A percentile compares a stretch with the other conserved stretches of the same genome.
Conservation (phyloP, 1,140 invertebrate genomes). For the Meteorus sp. region DNA sequence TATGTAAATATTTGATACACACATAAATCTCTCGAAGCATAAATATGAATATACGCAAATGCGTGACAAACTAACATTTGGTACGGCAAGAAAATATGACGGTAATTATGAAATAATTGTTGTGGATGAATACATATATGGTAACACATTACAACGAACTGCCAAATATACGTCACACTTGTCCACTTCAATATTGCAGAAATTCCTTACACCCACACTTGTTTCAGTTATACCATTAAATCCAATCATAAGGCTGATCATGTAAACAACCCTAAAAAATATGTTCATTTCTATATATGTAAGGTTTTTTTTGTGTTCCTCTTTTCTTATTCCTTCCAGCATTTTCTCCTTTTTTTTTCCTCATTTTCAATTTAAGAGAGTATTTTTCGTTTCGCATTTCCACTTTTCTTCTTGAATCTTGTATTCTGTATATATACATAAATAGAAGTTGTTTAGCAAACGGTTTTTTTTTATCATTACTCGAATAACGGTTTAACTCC, state of each 20-base stretch:
- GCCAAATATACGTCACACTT: constrained; percentile 43
- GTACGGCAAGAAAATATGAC: constrained; percentile 52
- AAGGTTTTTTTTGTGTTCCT: constrained; percentile 44
- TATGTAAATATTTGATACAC: constrained; percentile 35
- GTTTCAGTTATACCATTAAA: constrained; percentile 40
- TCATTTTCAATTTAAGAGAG: constrained; percentile 13
- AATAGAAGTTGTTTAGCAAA: constrained; percentile 58
- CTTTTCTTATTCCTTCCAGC: too few species aligned
- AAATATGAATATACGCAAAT: constrained; percentile 37
- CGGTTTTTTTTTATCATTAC: constrained; percentile 41
- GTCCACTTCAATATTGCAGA: constrained; percentile 39
- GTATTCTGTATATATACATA: constrained; percentile 50
- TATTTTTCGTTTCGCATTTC: constrained; percentile 30
- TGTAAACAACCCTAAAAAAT: constrained; percentile 62
- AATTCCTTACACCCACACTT: constrained; percentile 32
- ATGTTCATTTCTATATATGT: constrained; percentile 58
- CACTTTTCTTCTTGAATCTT: constrained; percentile 30
- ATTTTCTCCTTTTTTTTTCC: constrained; percentile 40
- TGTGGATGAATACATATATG: constrained; percentile 37
- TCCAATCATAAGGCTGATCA: constrained; percentile 58
- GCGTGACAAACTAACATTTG: constrained; percentile 47
- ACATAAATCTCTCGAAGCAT: constrained; percentile 42
- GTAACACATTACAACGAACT: constrained; percentile 43
- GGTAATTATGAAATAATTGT: constrained; percentile 34
- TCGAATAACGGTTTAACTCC: constrained; percentile 49